Evolutionary conservation across 2,797 vertebrate genomes (phyloP), one percentile per base, ranked within the genome.

Genomic region (Anabas testudineus): DNA sequence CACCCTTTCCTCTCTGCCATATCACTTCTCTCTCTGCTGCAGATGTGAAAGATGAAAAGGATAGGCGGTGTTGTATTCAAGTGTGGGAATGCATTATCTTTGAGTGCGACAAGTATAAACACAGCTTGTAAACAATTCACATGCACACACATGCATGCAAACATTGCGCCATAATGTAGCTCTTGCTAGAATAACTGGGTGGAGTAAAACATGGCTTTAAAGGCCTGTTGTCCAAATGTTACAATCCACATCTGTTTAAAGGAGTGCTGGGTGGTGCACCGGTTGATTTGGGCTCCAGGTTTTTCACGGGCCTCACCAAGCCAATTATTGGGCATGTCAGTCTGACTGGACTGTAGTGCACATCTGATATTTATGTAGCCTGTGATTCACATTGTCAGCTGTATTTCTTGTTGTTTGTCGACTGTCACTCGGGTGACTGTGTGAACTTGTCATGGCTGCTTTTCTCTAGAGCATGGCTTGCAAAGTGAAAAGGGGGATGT

Each of bases 101-200:
- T 72, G 64, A 80, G 77, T 28, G 76, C 76, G 81, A 88, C 85
- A 84, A 85, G 88, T 85, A 81, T 86, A 91, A 87, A 92, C 89
- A 89, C 52, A 68, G 53, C 76, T 81, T 78, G 73, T 77, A 68
- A 72, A 80, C 36, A 87, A 42, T 54, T 78, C 60, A 67, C 55
- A 64, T 47, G 51, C 54, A 67, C 22, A 45, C 34, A 37, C 16
- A 43, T 16, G 16, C 26, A 61, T 43, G 4, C 62, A 65, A 82
- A 67, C 68, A 84, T 76, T 63, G 67, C 4, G 8, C 57, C 49
- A 42, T 71, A 45, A 62, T 59, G 57, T 61, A 65, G 56, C 74
- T 70, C 45, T 72, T 47, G 59, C 57, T 64, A 55, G 28, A 79
- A 63, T 55, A 62, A 62, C 48, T 30, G 65, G 71, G 73, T 74